Base-by-base conservation (phyloP, 2,888 invertebrate genomes). In the Artemia sinica region DNA sequence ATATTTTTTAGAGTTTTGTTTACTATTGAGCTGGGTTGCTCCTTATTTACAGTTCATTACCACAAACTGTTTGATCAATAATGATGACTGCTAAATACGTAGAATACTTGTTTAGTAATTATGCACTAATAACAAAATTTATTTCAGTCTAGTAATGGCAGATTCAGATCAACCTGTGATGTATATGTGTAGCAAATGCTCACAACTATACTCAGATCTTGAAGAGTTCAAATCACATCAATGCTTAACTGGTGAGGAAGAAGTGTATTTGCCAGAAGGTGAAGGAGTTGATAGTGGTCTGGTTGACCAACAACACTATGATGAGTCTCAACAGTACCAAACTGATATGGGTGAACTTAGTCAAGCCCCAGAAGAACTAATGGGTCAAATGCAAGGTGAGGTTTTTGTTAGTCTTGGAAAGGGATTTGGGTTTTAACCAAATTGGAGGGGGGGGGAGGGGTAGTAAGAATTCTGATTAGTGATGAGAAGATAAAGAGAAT, bases 151-250 rank as follows among this genome's bases (percentile, higher is more conserved):
- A 41, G 6, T 41, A 41, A 41, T 41, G 41, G 41, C 41, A 41
- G 41, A 41, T 6, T 41, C 63, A 58, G 63, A 58, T 9, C 63
- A 58, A 28, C 63, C 63, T 18, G 63, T 58, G 63, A 58, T 58
- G 63, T 58, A 58, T 28, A 58, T 58, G 63, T 58, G 63, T 28
- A 58, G 63, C 28, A 58, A 58, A 28, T 58, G 63, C 63, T 58
- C 63, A 8, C 63, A 58, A 28, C 63, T 58, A 10, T 58, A 58
- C 11, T 58, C 63, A 28, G 63, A 58, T 58, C 63, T 58, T 9
- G 63, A 58, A n/a, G 63, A 58, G 28, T 58, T 58, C 63, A 58
- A 58, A 10, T 58, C 63, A n/a, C 63, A 58, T 28, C 14, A 58
- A 28, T 58, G 63, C 63, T 18, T 58, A 28, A 58, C 63, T 58